These are phyloP conservation scores for Scrobipalpa costella DNA, from an alignment of 2,888 invertebrate species.

Conservation along the genomic window DNA sequence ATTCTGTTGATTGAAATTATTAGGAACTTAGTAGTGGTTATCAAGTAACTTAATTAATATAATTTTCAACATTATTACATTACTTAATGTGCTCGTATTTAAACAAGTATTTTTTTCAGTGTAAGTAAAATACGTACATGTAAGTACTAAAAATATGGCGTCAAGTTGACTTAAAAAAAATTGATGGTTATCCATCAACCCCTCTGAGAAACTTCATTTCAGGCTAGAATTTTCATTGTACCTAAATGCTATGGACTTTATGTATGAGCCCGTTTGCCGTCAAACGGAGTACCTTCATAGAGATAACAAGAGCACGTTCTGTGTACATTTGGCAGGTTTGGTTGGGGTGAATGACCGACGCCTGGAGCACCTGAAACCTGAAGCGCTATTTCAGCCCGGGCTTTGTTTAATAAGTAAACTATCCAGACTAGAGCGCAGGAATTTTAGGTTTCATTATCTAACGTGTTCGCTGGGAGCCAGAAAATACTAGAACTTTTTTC, in stretches of 20 bases:
- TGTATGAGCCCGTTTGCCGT: neutral
- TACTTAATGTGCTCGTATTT: no score
- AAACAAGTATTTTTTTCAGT: no score
- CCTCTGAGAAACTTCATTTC: neutral
- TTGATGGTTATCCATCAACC: neutral
- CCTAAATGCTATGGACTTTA: neutral
- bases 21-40: no score
- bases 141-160: no score
- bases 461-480: neutral
- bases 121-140: no score
- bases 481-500: neutral
- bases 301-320: slow-evolving; percentile 21
- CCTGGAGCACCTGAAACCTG: slow-evolving; percentile 18
- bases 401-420: slow-evolving; percentile 29
- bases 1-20: no score
- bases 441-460: neutral
- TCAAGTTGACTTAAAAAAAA: no score
- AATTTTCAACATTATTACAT: no score
- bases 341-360: slow-evolving; percentile 15
- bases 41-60: no score
- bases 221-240: neutral
- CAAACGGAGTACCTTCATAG: slow-evolving; percentile 18
- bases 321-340: neutral
- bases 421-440: slow-evolving; percentile 13
- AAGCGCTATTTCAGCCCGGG: slow-evolving; percentile 22